Conservation (phyloP, 2,113 vertebrate species). For the Ancistrus triradiatus region DNA sequence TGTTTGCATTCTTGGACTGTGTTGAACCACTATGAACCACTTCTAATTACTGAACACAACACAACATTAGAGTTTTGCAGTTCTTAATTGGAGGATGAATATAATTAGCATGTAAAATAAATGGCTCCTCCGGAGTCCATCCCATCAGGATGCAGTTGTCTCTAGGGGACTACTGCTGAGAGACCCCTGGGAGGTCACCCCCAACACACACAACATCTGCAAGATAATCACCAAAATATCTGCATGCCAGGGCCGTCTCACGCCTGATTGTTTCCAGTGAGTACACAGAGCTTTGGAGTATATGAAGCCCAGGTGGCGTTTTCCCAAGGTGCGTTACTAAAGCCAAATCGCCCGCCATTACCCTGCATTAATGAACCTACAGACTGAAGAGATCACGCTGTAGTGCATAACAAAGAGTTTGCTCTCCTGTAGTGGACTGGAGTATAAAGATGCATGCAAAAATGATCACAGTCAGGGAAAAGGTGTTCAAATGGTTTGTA, state of each 20-base stretch:
- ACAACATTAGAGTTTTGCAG: no score
- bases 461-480: neutral
- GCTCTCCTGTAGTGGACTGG: no score
- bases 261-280: neutral
- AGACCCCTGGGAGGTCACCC: constrained; percentile 5
- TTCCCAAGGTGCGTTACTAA: neutral
- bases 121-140: no score
- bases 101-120: no score
- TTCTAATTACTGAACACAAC: no score
- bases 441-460: no score
- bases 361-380: neutral
- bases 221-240: constrained; percentile 18
- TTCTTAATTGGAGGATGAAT: no score
- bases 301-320: constrained; percentile 9
- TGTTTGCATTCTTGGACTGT: no score
- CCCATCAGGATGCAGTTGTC: neutral
- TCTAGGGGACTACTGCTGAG: neutral
- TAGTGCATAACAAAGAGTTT: neutral
- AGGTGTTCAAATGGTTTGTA: no score
- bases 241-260: constrained; percentile 10
- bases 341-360: constrained; percentile 10
- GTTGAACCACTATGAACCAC: no score
- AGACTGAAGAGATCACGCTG: neutral
- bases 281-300: neutral
- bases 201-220: constrained; percentile 19